Conservation (phyloP, 2,113 vertebrate genomes). For the Aix galericulata region DNA sequence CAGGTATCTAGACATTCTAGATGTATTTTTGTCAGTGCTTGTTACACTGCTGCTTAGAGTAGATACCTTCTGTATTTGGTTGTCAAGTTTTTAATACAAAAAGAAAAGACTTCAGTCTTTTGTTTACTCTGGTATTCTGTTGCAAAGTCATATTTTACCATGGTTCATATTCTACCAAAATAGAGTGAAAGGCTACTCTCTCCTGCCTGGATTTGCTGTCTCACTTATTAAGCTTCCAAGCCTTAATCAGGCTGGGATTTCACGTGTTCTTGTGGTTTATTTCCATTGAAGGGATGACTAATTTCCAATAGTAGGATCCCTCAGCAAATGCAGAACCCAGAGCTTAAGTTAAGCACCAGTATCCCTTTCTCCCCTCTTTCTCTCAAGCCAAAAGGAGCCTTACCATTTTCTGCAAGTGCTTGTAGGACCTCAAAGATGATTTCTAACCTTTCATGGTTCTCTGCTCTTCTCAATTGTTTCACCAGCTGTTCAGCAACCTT, state of each 20-base stretch:
- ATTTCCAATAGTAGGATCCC: not conserved
- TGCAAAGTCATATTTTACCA: not conserved
- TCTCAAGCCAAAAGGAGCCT: not conserved
- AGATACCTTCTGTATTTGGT: not conserved
- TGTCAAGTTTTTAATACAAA: not conserved
- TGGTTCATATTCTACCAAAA: not conserved
- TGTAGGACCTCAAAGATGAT: slow-evolving; percentile 87
- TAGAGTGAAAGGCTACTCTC: not conserved
- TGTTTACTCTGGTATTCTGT: not conserved
- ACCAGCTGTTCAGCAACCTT: slow-evolving; percentile 80
- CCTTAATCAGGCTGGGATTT: not conserved
- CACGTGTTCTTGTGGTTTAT: not conserved
- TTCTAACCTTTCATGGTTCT: slow-evolving; percentile 85
- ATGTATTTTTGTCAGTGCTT: not conserved
- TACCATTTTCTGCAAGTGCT: slow-evolving; percentile 86
- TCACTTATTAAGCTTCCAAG: not conserved
- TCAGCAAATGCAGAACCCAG: not conserved
- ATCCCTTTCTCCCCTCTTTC: not conserved
- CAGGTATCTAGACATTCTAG: not conserved
- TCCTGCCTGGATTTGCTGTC: not conserved
- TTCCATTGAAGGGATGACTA: not conserved
- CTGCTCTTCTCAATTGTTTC: slow-evolving; percentile 82
- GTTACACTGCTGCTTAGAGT: not conserved
- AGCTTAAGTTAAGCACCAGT: not conserved
- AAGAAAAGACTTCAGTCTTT: no score